phyloP scores from a whole-genome alignment of 2,113 vertebrate genomes.

The Phrynocephalus versicolor region DNA sequence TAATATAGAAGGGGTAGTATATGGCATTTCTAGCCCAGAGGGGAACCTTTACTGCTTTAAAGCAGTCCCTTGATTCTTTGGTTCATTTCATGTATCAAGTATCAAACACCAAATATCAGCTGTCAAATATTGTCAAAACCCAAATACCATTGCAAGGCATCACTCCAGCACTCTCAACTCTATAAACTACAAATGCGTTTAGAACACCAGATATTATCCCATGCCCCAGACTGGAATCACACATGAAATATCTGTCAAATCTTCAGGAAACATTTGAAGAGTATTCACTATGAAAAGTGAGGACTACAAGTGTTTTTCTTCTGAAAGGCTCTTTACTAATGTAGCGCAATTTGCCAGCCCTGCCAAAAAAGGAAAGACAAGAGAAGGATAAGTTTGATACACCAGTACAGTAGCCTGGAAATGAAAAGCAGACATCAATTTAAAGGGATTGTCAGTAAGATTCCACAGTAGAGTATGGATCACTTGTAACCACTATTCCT shows the following conservation, averaged over 20 bases:
- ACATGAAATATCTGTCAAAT: neutral
- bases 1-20: neutral
- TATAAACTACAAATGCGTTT: neutral
- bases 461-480: neutral
- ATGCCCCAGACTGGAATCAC: neutral
- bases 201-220: neutral
- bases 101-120: conserved; percentile 7
- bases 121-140: neutral
- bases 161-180: neutral
- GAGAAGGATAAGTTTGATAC: neutral
- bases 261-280: neutral
- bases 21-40: neutral
- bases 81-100: neutral
- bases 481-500: neutral
- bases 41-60: neutral
- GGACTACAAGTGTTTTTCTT: too few relatives aligned
- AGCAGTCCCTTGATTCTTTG: neutral
- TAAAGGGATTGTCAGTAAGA: neutral
- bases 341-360: neutral
- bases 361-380: neutral
- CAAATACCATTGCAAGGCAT: neutral
- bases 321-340: neutral
- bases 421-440: neutral
- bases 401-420: neutral
- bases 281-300: neutral